Evolutionary conservation across 2,888 invertebrate genomes (phyloP).

Genomic region (Tachina fera): DNA sequence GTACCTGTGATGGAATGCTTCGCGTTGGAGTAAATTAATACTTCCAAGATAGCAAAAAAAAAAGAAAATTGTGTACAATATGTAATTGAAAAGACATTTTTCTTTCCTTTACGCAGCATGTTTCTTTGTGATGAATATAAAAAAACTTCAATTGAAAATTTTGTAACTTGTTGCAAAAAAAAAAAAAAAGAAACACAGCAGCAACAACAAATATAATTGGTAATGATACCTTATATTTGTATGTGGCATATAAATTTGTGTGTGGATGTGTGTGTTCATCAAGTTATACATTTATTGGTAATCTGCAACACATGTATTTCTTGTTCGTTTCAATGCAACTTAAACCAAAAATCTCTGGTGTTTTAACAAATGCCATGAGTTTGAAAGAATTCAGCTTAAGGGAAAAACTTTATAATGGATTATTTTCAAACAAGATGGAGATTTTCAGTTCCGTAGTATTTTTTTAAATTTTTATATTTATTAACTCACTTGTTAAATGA

Average conservation of each 20-base stretch:
- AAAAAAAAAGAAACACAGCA: slow-evolving; percentile 6
- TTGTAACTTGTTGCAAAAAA: slow-evolving; percentile 45
- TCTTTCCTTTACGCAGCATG: slow-evolving; percentile 1
- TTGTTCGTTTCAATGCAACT: slow-evolving; percentile 6
- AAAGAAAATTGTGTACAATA: not conserved
- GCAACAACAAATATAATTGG: slow-evolving; percentile 32
- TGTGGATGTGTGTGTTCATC: not conserved
- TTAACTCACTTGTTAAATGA: too few species aligned
- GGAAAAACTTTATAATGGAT: not conserved
- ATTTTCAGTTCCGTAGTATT: not conserved
- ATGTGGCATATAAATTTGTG: slow-evolving; percentile 27
- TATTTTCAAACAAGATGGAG: not conserved
- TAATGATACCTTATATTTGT: slow-evolving; percentile 39
- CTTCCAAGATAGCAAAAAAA: slow-evolving; percentile 15
- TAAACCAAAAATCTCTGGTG: slow-evolving; percentile 34
- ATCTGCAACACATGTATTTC: slow-evolving; percentile 36
- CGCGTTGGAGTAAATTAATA: slow-evolving; percentile 56
- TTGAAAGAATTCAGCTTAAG: slow-evolving; percentile 27
- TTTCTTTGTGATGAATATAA: slow-evolving; percentile 11
- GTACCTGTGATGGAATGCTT: not conserved
- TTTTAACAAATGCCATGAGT: not conserved
- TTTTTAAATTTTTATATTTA: too few species aligned
- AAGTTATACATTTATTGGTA: slow-evolving; percentile 10
- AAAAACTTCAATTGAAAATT: slow-evolving; percentile 35
- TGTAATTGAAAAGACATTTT: slow-evolving; percentile 46